These are phyloP conservation scores for Bhutanitis thaidina DNA, from an alignment of 2,888 invertebrate species.

Conservation along the genomic window DNA sequence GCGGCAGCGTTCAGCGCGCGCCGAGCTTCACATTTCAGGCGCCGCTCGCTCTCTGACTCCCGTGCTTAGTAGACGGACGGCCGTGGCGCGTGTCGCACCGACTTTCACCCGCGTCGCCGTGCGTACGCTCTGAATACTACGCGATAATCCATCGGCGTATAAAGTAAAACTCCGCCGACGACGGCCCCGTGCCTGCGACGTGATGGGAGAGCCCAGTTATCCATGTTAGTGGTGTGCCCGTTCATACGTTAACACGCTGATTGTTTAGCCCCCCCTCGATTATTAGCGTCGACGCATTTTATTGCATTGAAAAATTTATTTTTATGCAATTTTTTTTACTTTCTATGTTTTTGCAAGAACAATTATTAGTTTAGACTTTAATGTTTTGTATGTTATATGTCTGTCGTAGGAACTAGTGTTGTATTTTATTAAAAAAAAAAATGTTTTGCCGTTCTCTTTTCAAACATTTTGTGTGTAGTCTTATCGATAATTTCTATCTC, in stretches of 20 bases:
- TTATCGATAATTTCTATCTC: too few species aligned
- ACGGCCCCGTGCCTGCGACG: neutral
- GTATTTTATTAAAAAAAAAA: too few species aligned
- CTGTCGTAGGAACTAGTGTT: neutral
- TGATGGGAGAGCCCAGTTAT: neutral
- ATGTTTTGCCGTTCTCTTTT: too few species aligned
- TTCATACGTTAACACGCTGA: constrained; percentile 14
- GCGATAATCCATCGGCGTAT: neutral
- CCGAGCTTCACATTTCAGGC: neutral
- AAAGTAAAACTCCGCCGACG: constrained; percentile 5
- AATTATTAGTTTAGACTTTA: neutral
- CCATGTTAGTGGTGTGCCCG: constrained; percentile 16
- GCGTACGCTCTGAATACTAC: neutral
- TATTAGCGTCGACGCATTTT: neutral
- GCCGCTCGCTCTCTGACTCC: neutral
- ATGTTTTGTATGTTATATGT: neutral
- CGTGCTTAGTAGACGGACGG: neutral
- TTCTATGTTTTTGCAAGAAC: neutral
- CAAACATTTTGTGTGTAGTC: too few species aligned
- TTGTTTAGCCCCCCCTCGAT: neutral
- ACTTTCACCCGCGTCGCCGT: neutral
- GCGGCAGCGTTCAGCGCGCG: neutral
- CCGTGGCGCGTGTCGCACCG: neutral
- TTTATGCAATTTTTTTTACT: neutral
- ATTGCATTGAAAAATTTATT: neutral